Base-by-base conservation (phyloP, 2,888 invertebrate genomes). In the Podabrus alpinus region DNA sequence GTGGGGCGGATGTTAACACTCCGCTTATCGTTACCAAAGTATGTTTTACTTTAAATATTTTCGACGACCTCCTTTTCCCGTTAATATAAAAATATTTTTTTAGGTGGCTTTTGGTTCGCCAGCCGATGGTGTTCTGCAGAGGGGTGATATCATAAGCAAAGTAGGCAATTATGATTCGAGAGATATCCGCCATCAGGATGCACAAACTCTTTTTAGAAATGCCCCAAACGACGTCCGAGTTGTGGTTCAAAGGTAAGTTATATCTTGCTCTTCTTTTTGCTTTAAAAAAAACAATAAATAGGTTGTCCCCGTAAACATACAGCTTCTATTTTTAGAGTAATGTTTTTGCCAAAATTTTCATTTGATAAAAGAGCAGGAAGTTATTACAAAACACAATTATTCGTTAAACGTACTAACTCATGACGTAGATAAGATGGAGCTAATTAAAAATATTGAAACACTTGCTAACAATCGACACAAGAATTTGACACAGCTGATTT, bases 1-100 rank as follows among this genome's bases (percentile, higher is more conserved):
- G 96, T 82, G 96, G 96, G 82, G 91, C 94, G 80, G 96, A 96
- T 89, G 91, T 95, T 84, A 93, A 94, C 85, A 93, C 94, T 69
- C 96, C 96, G 78, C 91, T 97, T 86, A 93, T 96, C 87, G 93
- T 97, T 86, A 96, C 96, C 80, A 93, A 94, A 92, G 96, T 96
- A 92, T 90, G 90, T 88, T 74, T 17, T 13, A 19, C 24, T 13
- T 16, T 24, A 72, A 67, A 73, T 15, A 21, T 16, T 25, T 60
- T 3, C 10, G 11, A 66, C 9, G 59, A 59, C 2, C 29, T 17
- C 9, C 15, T 11, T 10, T 17, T n/a, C n/a, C 11, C n/a, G 15
- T 21, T 4, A 62, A 19, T 59, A 13, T 45, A 24, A 69, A 29
- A 45, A 66, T 77, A 45, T 72, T 69, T 68, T 79, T 79, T 25